These are phyloP conservation scores for Tachina lurida DNA, from an alignment of 2,888 invertebrate species.

Conservation along the genomic window DNA sequence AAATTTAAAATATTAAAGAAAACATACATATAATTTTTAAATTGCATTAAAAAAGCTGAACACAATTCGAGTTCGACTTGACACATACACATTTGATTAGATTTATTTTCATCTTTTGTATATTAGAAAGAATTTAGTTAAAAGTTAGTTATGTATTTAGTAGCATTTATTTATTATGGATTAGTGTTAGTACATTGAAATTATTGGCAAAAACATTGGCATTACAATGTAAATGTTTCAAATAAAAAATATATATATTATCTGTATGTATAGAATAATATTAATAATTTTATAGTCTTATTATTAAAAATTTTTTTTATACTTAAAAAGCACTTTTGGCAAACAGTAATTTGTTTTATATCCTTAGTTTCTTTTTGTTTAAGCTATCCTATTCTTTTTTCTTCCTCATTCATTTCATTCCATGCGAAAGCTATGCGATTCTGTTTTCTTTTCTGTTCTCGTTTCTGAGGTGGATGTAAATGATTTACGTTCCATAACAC, in stretches of 20 bases:
- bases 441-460: constrained; percentile 81
- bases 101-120: constrained; percentile 30
- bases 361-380: constrained; percentile 39
- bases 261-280: neutral
- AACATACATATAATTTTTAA: constrained; percentile 37
- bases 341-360: constrained; percentile 71
- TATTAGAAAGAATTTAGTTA: constrained; percentile 39
- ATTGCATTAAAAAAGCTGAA: constrained; percentile 1
- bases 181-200: constrained; percentile 67
- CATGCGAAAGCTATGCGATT: constrained; percentile 82
- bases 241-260: neutral
- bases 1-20: neutral
- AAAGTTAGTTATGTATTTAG: constrained; percentile 18
- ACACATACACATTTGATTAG: constrained; percentile 53
- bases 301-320: constrained; percentile 68
- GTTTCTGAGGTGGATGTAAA: constrained; percentile 82
- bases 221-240: constrained; percentile 52
- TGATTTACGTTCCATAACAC: constrained; percentile 82
- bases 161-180: constrained; percentile 33
- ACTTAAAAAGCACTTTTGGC: constrained; percentile 81
- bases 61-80: neutral
- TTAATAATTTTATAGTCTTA: constrained; percentile 44
- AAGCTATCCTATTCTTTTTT: constrained; percentile 23
- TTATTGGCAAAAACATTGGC: constrained; percentile 76
- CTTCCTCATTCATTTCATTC: constrained; percentile 74